Percentiles rank a stretch among this genome's conserved stretches.
phyloP scores from a whole-genome alignment of 2,888 invertebrate species.

The Venustoraphidia nigricollis region DNA sequence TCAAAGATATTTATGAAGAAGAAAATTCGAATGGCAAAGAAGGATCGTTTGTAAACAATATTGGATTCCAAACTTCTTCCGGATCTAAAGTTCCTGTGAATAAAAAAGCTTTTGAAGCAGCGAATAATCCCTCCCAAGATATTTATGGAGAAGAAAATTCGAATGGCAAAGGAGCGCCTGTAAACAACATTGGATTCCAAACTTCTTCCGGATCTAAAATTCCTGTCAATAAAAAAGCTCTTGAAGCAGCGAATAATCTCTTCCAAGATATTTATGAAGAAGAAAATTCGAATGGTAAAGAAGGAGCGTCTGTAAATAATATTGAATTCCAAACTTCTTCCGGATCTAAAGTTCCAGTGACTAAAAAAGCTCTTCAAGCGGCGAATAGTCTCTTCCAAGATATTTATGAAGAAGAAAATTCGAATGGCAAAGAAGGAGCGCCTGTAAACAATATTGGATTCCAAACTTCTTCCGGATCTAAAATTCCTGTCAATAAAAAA shows the following conservation, averaged over 20 bases:
- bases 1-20: slow-evolving; percentile 15
- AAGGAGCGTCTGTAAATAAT: slow-evolving; percentile 3
- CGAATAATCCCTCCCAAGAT: too few relatives aligned
- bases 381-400: slow-evolving; percentile 23
- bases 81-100: slow-evolving; percentile 22
- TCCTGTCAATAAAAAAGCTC: too few relatives aligned
- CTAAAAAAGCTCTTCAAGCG: slow-evolving; percentile 6
- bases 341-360: neutral
- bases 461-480: slow-evolving; percentile 25
- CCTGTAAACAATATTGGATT: slow-evolving; percentile 16
- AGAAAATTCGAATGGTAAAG: slow-evolving; percentile 2
- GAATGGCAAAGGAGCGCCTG: too few relatives aligned
- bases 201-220: too few relatives aligned
- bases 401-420: slow-evolving; percentile 5
- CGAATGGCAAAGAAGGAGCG: neutral
- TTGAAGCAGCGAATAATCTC: neutral
- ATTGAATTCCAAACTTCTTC: neutral
- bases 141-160: too few relatives aligned
- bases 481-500: slow-evolving; percentile 18
- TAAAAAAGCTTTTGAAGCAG: slow-evolving; percentile 13
- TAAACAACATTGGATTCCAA: too few relatives aligned
- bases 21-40: neutral
- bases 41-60: neutral
- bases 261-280: neutral
- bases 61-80: slow-evolving; percentile 25